Base-by-base conservation (phyloP, 2,113 vertebrate genomes). In the Chauna torquata region DNA sequence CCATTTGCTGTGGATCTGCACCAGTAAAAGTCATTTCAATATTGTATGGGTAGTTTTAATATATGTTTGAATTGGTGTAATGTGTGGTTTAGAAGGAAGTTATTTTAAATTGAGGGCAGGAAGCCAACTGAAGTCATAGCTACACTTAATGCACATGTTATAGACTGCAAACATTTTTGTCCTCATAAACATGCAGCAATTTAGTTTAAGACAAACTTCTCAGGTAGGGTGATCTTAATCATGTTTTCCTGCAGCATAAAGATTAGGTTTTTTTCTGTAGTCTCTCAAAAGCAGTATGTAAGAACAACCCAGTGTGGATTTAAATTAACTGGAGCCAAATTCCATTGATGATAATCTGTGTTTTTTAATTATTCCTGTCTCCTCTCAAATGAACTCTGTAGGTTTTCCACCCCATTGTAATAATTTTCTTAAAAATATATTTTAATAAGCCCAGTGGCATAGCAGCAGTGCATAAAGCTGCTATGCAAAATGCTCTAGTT, bases 291-390 rank as follows among this genome's bases (percentile, higher is more conserved):
- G 50, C 54, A 75, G 55, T 9, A 55, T 72, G 36, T 44, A 82
- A 82, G 45, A 96, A 75, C 78, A 75, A 82, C 74, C 82, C 81
- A 85, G 38, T 25, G 28, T 47, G 58, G 70, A 88, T 95, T 95
- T 94, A 95, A 97, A 97, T 96, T 94, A 94, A 89, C 62, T 81
- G 66, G 24, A 85, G 64, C 64, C 80, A 65, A 94, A 86, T 96
- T 91, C 74, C 82, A 89, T 1, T 38, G 74, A 95, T 92, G 75
- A 34, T 88, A 86, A 96, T 91, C 85, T 66, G 71, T 68, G 52
- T 49, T 40, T 40, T 84, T 95, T 96, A 97, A 96, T 95, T 95
- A 95, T 55, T 90, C 62, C 57, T 86, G 85, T 82, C 75, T 74
- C 83, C 86, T 95, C 58, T 86, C 61, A 92, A 94, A 70, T 27